Conservation (phyloP, 2,797 vertebrate species). For the Decapterus maruadsi region DNA sequence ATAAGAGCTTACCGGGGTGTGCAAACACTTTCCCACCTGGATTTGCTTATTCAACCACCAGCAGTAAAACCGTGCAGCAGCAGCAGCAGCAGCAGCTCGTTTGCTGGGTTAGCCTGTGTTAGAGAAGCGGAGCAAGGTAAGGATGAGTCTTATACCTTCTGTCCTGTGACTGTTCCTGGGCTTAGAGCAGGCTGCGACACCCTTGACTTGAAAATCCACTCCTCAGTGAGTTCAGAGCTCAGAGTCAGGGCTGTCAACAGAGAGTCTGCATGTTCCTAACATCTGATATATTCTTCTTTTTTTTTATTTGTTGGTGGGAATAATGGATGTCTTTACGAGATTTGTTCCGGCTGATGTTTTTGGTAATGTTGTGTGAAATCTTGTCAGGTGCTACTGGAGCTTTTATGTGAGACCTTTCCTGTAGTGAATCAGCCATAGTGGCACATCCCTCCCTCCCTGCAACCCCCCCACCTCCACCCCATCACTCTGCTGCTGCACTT, state of each 20-base stretch:
- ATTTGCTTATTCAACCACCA: conserved; percentile 95
- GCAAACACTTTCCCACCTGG: conserved; percentile 99
- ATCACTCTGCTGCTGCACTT: conserved; percentile 25
- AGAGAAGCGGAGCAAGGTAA: conserved; percentile 77
- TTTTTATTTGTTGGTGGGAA: neutral
- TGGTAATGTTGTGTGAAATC: conserved; percentile 23
- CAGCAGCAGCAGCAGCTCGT: conserved; percentile 18
- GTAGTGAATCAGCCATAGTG: conserved; percentile 41
- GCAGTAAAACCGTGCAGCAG: conserved; percentile 75
- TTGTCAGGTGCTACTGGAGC: conserved; percentile 33
- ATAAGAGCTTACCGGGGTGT: conserved; percentile 99
- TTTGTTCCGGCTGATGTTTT: neutral
- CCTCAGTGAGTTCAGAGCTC: neutral
- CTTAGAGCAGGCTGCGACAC: neutral
- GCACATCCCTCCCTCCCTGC: conserved; percentile 50
- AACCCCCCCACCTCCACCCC: conserved; percentile 43
- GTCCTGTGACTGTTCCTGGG: conserved; percentile 1
- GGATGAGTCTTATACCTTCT: conserved; percentile 46
- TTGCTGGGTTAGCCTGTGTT: conserved; percentile 57
- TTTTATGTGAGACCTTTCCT: conserved; percentile 30
- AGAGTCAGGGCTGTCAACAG: neutral
- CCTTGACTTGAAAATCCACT: neutral
- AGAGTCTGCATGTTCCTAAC: neutral
- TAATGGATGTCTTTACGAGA: neutral
- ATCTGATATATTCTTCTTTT: neutral